Evolutionary conservation across 2,113 vertebrate genomes (phyloP), one percentile per base, ranked within the genome.

Genomic region (Scopus umbretta): DNA sequence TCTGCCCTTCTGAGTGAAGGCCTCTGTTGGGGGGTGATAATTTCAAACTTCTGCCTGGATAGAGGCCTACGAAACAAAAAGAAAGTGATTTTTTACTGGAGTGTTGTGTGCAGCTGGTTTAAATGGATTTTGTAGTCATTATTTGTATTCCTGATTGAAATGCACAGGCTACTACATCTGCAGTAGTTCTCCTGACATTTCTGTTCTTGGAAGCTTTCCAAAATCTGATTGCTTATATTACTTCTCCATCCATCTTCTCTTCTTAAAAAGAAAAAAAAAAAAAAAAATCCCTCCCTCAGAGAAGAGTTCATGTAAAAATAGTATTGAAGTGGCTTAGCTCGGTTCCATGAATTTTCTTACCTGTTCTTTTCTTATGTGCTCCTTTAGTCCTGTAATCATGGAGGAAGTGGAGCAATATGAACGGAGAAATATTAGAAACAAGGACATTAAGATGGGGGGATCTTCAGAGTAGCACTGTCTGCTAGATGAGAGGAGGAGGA

Each of bases 221-320:
- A 76, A 70, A 87, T 96, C 73, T 91, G 70, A 89, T 91, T 84
- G 84, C 40, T 91, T 84, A n/a, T 72, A 43, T 91, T 85, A 81
- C 66, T 90, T 67, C 32, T 84, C 16, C 58, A 81, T 74, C 19
- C 2, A 2, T 88, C 66, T 73, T 66, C 34, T 27, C 2, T 59
- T 34, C 22, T 62, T 9, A 4, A 43, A 43, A 45, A 20, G 17
- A 19, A 36, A 36, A 34, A 61, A 63, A 45, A 20, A 19, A 19
- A 36, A 36, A 34, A 61, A 63, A 36, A 53, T 8, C 5, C 5
- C 30, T 70, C 27, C n/a, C 1, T 5, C n/a, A 67, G 66, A 85
- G 70, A 32, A 20, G 32, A 73, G 17, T 80, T 58, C 10, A 9
- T 42, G 25, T 56, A 55, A 72, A 91, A 91, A 75, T 50, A 73